These are phyloP conservation scores for Hypena proboscidalis DNA, from an alignment of 2,888 invertebrate species.

Conservation along the genomic window DNA sequence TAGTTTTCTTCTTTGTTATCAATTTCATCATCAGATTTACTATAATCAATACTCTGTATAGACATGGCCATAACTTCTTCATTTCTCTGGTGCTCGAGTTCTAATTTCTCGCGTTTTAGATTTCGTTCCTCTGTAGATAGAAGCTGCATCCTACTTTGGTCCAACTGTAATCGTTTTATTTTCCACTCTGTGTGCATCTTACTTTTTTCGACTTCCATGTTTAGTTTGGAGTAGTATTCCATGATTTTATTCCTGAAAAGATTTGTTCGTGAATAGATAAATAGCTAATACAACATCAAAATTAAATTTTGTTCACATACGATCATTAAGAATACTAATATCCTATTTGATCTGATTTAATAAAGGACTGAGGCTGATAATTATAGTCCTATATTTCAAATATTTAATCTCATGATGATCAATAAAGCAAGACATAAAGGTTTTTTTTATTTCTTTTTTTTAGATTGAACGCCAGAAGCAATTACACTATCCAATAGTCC, in stretches of 20 bases:
- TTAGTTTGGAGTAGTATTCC: constrained; percentile 87
- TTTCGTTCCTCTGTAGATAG: constrained; percentile 82
- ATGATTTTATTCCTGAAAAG: constrained; percentile 85
- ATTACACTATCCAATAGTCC: too few relatives aligned
- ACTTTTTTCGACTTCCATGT: constrained; percentile 85
- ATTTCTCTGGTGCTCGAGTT: constrained; percentile 71
- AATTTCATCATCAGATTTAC: constrained; percentile 51
- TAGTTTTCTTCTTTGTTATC: constrained; percentile 38
- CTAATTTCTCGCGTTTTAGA: constrained; percentile 82
- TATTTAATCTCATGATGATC: too few relatives aligned
- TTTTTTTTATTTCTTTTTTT: too few relatives aligned
- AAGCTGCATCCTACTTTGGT: constrained; percentile 74
- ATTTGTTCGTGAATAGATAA: too few relatives aligned
- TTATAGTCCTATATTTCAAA: too few relatives aligned
- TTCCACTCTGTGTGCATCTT: constrained; percentile 85
- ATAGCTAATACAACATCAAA: neutral
- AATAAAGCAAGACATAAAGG: too few relatives aligned
- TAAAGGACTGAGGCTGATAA: too few relatives aligned
- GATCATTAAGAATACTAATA: too few relatives aligned
- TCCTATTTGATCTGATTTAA: too few relatives aligned
- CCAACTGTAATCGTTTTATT: constrained; percentile 75
- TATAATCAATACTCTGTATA: constrained; percentile 57
- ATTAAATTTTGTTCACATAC: too few relatives aligned
- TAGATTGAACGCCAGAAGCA: too few relatives aligned
- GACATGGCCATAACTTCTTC: constrained; percentile 74